These are phyloP conservation scores for Protonibea diacanthus DNA, from an alignment of 2,797 vertebrate genomes.

Conservation along the genomic window DNA sequence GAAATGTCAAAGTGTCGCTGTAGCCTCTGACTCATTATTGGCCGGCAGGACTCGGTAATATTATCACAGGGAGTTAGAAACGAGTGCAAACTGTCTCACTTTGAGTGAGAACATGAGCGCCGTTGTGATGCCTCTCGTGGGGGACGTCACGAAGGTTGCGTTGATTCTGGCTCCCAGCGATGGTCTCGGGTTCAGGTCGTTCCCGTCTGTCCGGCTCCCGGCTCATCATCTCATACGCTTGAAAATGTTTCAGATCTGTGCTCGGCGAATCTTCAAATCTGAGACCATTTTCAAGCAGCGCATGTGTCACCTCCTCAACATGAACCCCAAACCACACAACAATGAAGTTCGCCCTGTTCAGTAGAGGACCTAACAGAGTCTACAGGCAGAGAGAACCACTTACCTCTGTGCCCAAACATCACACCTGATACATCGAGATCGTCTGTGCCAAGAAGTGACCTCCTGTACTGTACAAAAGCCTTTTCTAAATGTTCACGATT, in stretches of 20 bases:
- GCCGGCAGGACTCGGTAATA: constrained; percentile 21
- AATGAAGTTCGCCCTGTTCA: background rate
- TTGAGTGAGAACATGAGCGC: constrained; percentile 34
- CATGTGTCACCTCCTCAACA: constrained; percentile 40
- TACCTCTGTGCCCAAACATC: constrained; percentile 53
- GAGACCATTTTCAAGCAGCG: constrained; percentile 32
- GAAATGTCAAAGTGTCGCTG: constrained; percentile 42
- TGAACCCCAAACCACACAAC: constrained; percentile 51
- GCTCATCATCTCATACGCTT: constrained; percentile 35
- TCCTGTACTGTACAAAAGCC: constrained; percentile 17
- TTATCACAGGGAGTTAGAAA: constrained; percentile 49
- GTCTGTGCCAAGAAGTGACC: constrained; percentile 62
- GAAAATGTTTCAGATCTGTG: constrained; percentile 40
- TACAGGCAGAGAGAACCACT: constrained; percentile 29
- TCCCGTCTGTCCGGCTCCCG: constrained; percentile 2
- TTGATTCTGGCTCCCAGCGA: constrained; percentile 4
- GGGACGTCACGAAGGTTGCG: background rate
- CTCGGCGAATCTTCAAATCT: background rate
- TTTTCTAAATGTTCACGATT: constrained; percentile 33
- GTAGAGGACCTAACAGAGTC: constrained; percentile 32
- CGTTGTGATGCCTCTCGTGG: constrained; percentile 22
- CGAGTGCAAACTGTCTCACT: constrained; percentile 21
- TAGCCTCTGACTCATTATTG: constrained; percentile 34
- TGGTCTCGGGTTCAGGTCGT: constrained; percentile 25
- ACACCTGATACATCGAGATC: constrained; percentile 26